Evolutionary conservation across 2,113 vertebrate species (phyloP).

Genomic region (Carettochelys insculpta): DNA sequence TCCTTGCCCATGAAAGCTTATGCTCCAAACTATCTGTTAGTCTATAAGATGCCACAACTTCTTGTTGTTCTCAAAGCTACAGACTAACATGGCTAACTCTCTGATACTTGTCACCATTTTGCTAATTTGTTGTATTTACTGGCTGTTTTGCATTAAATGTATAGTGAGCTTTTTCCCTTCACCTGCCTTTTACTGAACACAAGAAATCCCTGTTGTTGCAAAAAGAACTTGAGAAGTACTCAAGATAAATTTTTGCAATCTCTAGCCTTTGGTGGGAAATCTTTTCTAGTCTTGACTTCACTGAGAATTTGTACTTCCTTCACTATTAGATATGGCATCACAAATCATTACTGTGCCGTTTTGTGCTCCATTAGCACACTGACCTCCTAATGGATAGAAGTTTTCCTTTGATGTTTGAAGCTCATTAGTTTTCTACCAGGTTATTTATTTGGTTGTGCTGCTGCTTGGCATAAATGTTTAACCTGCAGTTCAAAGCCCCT

Average conservation of each 20-base stretch:
- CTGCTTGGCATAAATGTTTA: constrained; percentile 41
- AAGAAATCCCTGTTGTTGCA: not conserved
- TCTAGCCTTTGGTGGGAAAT: not conserved
- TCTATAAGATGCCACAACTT: no score
- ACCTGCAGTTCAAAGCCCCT: not conserved
- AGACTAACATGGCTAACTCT: no score
- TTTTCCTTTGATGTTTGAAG: constrained; percentile 45
- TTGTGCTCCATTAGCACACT: not conserved
- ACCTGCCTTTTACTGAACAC: not conserved
- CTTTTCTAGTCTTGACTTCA: not conserved
- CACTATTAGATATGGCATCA: not conserved
- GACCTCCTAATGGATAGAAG: constrained; percentile 9
- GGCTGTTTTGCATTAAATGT: not conserved
- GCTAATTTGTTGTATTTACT: not conserved
- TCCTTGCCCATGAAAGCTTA: no score
- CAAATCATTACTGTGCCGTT: not conserved
- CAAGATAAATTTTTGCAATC: not conserved
- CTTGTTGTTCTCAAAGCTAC: no score
- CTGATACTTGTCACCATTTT: no score
- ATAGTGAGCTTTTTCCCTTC: not conserved
- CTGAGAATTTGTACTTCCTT: not conserved
- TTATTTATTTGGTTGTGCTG: not conserved
- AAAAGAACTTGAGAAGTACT: not conserved
- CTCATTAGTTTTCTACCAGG: not conserved
- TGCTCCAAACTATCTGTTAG: no score